phyloP scores from a whole-genome alignment of 2,888 invertebrate species.

The Steinernema carpocapsae region DNA sequence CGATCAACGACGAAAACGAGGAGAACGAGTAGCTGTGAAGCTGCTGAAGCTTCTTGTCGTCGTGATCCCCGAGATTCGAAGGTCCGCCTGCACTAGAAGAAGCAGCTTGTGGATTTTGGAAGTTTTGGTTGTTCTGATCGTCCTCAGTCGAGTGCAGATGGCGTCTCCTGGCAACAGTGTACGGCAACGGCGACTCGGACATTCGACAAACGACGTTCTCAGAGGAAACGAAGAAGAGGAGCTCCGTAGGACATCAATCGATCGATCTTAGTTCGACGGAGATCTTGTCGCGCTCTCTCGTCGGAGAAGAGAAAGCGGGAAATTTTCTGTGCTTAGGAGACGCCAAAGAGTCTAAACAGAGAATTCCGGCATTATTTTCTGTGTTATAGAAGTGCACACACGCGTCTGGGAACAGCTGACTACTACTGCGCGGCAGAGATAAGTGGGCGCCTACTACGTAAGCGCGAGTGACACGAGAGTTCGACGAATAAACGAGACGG shows the following conservation, averaged over 20 bases:
- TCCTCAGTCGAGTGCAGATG: not conserved
- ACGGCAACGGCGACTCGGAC: slow-evolving; percentile 30
- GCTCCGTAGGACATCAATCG: slow-evolving; percentile 11
- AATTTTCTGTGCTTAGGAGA: too few species aligned
- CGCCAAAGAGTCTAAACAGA: too few species aligned
- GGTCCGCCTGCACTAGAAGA: slow-evolving; percentile 84
- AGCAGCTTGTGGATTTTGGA: not conserved
- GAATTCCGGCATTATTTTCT: too few species aligned
- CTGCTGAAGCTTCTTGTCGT: slow-evolving; percentile 88
- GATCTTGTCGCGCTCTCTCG: not conserved
- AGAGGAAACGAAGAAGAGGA: not conserved
- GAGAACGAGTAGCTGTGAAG: too few species aligned
- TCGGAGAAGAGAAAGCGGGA: too few species aligned
- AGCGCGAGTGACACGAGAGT: not conserved
- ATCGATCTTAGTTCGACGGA: not conserved
- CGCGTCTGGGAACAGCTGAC: slow-evolving; percentile 11
- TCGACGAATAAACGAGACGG: not conserved
- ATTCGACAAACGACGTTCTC: slow-evolving; percentile 10
- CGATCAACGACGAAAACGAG: slow-evolving; percentile 58
- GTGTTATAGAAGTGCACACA: too few species aligned
- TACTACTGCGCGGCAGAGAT: not conserved
- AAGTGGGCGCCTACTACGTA: not conserved
- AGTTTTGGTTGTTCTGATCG: not conserved
- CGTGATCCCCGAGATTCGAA: too few species aligned
- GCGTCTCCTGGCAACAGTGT: slow-evolving; percentile 25